Conservation (phyloP, 1,140 invertebrate species). For the Euwallacea fornicatus region DNA sequence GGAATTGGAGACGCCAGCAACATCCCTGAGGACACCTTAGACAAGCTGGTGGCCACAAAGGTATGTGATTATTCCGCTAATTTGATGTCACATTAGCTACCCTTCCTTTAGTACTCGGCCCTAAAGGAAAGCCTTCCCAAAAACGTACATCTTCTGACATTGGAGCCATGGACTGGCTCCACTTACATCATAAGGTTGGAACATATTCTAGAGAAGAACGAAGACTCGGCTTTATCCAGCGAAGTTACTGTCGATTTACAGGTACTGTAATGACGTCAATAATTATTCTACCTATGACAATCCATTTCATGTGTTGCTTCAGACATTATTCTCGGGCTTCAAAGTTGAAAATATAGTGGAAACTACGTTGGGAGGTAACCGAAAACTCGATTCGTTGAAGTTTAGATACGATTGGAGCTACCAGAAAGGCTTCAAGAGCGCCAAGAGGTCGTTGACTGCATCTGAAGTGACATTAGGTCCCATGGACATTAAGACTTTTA, state of each 20-base stretch:
- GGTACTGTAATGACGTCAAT: constrained; percentile 45
- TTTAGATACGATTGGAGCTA: constrained; percentile 8
- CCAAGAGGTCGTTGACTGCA: constrained; percentile 5
- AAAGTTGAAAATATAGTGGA: constrained; percentile 40
- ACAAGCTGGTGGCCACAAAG: neutral
- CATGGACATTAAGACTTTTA: constrained; percentile 18
- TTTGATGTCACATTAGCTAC: neutral
- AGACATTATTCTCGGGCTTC: constrained; percentile 24
- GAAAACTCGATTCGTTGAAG: constrained; percentile 6
- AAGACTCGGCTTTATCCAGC: constrained; percentile 64
- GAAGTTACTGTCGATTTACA: constrained; percentile 61
- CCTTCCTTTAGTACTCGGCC: constrained; percentile 1
- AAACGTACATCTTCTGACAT: constrained; percentile 82
- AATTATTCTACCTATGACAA: neutral
- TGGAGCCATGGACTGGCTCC: constrained; percentile 77
- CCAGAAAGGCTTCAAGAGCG: neutral
- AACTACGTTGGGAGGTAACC: constrained; percentile 43
- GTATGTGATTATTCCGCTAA: neutral
- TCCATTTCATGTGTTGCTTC: neutral
- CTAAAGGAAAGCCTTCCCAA: constrained; percentile 61
- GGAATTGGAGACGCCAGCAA: constrained; percentile 24
- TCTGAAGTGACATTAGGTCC: neutral
- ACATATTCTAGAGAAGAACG: constrained; percentile 78
- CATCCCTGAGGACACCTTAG: neutral
- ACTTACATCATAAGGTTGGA: constrained; percentile 80